Evolutionary conservation across 2,797 vertebrate species (phyloP), one percentile per base, ranked within the genome.

Genomic region (Myotis myotis): DNA sequence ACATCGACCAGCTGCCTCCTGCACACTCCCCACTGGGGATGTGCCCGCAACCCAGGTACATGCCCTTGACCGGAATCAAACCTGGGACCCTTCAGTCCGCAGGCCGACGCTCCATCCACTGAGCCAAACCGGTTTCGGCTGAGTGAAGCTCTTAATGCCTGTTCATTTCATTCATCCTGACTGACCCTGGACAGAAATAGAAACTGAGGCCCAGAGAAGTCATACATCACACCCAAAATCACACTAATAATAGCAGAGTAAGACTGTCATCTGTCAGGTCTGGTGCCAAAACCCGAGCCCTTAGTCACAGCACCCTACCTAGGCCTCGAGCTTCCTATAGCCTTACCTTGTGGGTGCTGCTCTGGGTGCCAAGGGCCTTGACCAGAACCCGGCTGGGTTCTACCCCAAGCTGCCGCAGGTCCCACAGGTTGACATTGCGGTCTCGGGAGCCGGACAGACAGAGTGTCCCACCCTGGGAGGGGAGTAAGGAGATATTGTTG

Each of bases 351-450:
- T 98, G 98, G 1, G 98, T 98, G 17, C 98, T 98, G 2, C 95
- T 96, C 36, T 97, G 93, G 0, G 97, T 96, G 36, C 98, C 98
- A 90, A 98, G 84, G 1, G 97, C 89, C 89, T 98, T 98, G 83
- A 98, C 97, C 86, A 98, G 96, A 11, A 98, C 98, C 79, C 75
- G 97, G 28, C 97, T 97, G 0, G 98, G 97, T 30, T 97, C 97
- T n/a, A 70, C 85, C 23, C 98, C 98, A 33, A 98, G 95, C 20
- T 97, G 94, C 70, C 97, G 98, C 87, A 99, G 97, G 96, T 99
- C 99, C 99, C 99, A 99, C 41, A 99, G 97, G 97, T 99, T 99
- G 75, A 99, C 99, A 1, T 99, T 99, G 85, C 99, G 97, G 98
- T 99, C 99, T 38, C 99, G 98, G 64, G 99, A 99, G 19, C 99